These are phyloP conservation scores for Atta colombica DNA, from an alignment of 1,140 invertebrate species.

Conservation along the genomic window DNA sequence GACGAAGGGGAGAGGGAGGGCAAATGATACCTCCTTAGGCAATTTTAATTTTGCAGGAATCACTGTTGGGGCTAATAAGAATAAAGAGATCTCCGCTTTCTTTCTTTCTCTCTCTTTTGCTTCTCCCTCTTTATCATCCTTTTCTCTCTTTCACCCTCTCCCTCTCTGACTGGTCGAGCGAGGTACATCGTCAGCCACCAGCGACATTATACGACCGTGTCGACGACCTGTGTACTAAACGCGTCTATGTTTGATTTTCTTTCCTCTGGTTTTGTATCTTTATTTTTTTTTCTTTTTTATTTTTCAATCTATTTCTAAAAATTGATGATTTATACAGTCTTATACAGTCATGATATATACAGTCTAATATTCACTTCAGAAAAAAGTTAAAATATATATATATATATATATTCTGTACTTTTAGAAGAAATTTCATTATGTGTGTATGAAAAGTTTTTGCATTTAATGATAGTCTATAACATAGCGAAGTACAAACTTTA, in stretches of 20 bases:
- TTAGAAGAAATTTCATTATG: not conserved
- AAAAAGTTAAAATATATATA: not conserved
- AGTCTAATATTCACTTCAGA: not conserved
- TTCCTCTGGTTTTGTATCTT: conserved; percentile 31
- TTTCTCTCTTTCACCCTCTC: conserved; percentile 22
- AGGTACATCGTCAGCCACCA: conserved; percentile 75
- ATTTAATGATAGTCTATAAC: not conserved
- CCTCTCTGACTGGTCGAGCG: conserved; percentile 67
- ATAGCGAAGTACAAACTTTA: not conserved
- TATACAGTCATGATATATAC: not conserved
- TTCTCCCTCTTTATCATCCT: conserved; percentile 31
- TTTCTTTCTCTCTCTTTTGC: conserved; percentile 25
- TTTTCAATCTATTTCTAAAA: conserved; percentile 73
- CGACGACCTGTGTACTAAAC: conserved; percentile 74
- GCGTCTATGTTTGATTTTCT: conserved; percentile 70
- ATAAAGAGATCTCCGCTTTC: conserved; percentile 82
- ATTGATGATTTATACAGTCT: not conserved
- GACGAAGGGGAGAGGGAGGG: conserved; percentile 61
- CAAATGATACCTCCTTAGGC: conserved; percentile 86
- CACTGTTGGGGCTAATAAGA: conserved; percentile 86
- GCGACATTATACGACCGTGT: conserved; percentile 77
- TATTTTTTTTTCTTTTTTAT: conserved; percentile 10
- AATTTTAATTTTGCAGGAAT: conserved; percentile 87
- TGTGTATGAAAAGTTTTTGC: not conserved
- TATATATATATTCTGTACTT: not conserved